Conservation (phyloP, 2,888 invertebrate species). For the Embidobia sp. region DNA sequence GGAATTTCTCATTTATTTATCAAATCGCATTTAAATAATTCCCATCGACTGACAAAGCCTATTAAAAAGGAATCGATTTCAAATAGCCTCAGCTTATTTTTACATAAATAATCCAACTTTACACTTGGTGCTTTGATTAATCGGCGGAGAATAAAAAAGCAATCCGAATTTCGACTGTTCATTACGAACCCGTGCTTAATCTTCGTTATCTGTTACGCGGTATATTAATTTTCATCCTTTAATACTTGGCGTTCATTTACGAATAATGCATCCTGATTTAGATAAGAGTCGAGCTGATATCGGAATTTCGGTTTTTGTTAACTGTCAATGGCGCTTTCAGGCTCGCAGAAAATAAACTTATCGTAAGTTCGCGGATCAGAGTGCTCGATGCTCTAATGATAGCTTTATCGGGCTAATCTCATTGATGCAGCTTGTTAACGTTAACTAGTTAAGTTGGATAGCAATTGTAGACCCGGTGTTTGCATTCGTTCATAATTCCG, state of each 20-base stretch:
- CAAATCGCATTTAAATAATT: no score
- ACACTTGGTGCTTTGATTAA: no score
- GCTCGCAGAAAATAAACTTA: slow-evolving; percentile 31
- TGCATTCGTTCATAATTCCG: not conserved
- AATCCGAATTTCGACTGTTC: no score
- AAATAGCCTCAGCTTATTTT: no score
- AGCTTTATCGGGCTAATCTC: slow-evolving; percentile 9
- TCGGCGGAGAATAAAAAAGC: no score
- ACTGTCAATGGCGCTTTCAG: slow-evolving; percentile 1
- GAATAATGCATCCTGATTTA: slow-evolving; percentile 13
- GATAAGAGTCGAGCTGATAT: slow-evolving; percentile 9
- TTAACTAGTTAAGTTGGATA: slow-evolving; percentile 25
- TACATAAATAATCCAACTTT: no score
- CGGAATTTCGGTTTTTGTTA: slow-evolving; percentile 10
- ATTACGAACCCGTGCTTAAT: no score
- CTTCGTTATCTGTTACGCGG: no score
- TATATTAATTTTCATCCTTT: slow-evolving; percentile 11
- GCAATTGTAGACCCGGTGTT: not conserved
- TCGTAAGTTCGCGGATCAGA: slow-evolving; percentile 9
- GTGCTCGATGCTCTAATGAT: slow-evolving; percentile 2
- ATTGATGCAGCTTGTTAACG: slow-evolving; percentile 24
- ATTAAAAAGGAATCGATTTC: no score
- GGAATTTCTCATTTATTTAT: no score
- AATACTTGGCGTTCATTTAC: not conserved
- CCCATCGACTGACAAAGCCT: no score